phyloP scores from a whole-genome alignment of 2,113 vertebrate genomes.

The Scytalopus superciliaris region DNA sequence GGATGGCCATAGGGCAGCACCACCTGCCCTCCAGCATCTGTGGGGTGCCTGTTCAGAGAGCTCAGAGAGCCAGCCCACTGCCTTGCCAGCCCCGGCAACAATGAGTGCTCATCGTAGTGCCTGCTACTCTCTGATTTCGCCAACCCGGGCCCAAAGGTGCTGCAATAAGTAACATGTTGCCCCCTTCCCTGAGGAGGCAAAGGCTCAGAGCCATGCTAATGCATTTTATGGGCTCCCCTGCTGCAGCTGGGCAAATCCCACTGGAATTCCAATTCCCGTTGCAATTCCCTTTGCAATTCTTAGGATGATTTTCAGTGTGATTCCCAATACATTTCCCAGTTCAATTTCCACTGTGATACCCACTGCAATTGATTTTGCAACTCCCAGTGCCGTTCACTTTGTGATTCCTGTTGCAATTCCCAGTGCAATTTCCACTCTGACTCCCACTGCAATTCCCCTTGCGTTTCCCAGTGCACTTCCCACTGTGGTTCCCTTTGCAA shows the following conservation, averaged over 20 bases:
- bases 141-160: not conserved
- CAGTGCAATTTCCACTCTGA: not conserved
- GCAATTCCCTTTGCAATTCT: not conserved
- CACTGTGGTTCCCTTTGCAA: not conserved
- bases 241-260: not conserved
- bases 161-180: not conserved
- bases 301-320: not conserved
- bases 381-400: not conserved
- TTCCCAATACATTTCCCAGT: not conserved
- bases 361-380: not conserved
- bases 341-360: not conserved
- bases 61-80: fast-evolving
- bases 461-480: not conserved
- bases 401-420: not conserved
- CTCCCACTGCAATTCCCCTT: not conserved
- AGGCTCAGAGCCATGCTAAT: fast-evolving
- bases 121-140: not conserved
- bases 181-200: not conserved
- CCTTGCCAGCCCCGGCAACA: not conserved
- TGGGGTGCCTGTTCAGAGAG: not conserved
- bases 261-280: not conserved
- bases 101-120: fast-evolving
- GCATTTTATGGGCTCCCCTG: not conserved
- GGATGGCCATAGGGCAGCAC: not conserved
- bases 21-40: not conserved